Evolutionary conservation across 2,888 invertebrate species (phyloP), one percentile per base, ranked within the genome.

Genomic region (Drosophila koepferae): DNA sequence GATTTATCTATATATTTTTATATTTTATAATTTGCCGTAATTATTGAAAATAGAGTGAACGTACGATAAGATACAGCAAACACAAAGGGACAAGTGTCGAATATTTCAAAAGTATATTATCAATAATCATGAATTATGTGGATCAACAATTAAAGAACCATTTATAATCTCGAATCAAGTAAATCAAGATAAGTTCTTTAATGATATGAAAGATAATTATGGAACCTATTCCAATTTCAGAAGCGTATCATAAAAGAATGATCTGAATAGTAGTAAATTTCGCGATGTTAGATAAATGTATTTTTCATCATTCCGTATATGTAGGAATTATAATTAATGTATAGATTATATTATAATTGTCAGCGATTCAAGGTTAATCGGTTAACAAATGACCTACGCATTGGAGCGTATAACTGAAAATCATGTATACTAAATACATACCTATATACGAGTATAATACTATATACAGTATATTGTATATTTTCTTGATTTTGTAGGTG

Each of bases 371-470:
- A 56, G 55, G 55, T 16, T 31, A 56, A 56, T 31, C 8, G 12
- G 28, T 55, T 36, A 36, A 34, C 20, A 2, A 51, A 20, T 51
- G 31, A 41, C 28, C 28, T 41, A 41, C 41, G 58, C 44, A 58
- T 23, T 58, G 43, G 43, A 40, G 56, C 56, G 56, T 43, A 43
- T 34, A 56, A 43, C 43, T 20, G 18, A 1, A 55, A 1, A 31
- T 28, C 8, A 34, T 36, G 8, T 34, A 51, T 18, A 28, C 20
- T 10, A 28, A 7, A 6, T 23, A 16, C 1, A n/a, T n/a, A 28
- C 0, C 3, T 28, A 28, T 28, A 28, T 28, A 28, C 28, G 6
- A 1, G 28, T 6, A 28, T 28, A 44, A 12, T 12, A 18, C 16
- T 10, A 6, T n/a, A 40, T n/a, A 16, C 18, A 20, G 9, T 18